A percentile compares a stretch with the other conserved stretches of the same genome.
phyloP scores from a whole-genome alignment of 2,888 invertebrate genomes.

The Agrochola lychnidis region DNA sequence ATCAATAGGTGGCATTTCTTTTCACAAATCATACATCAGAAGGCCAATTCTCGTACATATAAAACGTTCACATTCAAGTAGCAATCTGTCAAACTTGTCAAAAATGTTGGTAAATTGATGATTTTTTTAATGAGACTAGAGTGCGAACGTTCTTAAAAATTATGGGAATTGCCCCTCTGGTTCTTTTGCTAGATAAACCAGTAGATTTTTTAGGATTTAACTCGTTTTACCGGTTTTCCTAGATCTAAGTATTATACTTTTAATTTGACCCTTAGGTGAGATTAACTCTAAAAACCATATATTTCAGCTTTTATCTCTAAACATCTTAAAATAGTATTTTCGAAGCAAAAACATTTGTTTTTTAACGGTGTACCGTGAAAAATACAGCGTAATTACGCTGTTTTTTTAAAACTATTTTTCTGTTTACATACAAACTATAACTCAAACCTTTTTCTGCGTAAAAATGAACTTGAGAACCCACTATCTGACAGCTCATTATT shows the following conservation, averaged over 20 bases:
- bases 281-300: not conserved
- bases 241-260: not conserved
- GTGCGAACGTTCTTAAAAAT: no score
- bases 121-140: no score
- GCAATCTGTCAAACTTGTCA: no score
- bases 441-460: slow-evolving; percentile 9
- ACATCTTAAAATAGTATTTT: not conserved
- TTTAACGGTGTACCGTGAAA: not conserved
- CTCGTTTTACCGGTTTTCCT: not conserved
- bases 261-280: not conserved
- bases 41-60: no score
- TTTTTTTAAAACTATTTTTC: no score
- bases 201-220: no score
- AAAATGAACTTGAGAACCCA: slow-evolving; percentile 19
- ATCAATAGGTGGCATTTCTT: not conserved
- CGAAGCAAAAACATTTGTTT: not conserved
- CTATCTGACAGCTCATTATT: slow-evolving; percentile 41
- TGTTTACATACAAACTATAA: not conserved
- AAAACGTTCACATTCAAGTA: no score
- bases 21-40: not conserved
- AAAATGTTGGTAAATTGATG: no score
- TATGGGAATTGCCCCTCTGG: no score
- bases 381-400: not conserved
- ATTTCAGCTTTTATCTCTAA: not conserved
- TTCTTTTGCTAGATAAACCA: not conserved